Base-by-base conservation (phyloP, 2,113 vertebrate genomes). In the Dicerorhinus sumatrensis region DNA sequence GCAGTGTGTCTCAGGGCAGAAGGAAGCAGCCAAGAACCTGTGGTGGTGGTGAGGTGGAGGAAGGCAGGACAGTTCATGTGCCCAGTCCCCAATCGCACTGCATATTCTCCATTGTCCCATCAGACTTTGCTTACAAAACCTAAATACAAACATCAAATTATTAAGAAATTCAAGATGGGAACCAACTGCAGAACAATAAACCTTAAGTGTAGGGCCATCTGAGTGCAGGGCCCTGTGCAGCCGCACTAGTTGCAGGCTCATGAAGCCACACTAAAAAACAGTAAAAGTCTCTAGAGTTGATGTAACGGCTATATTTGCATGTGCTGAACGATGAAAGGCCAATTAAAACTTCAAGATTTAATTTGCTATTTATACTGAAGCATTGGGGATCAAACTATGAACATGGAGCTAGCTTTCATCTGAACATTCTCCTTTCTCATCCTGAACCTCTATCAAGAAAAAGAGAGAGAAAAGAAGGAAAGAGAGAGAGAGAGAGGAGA, bases 341-440 rank as follows among this genome's bases (percentile, higher is more conserved):
- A 88, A 14, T 42, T 70, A 88, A 80, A 25, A 42, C 9, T 29
- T 94, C 39, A 96, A 94, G 31, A 73, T 60, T 80, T 80, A 80
- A 69, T 72, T 91, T 83, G 21, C 29, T 63, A 1, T 60, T 89
- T 89, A 31, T 81, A 85, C 17, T 42, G 56, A 89, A 89, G 67
- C 29, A 39, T 13, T 88, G 56, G 12, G 21, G 3, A 62, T 73
- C 17, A 75, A 83, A 89, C 11, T 58, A 75, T 48, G 10, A 84
- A 79, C 67, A 63, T 51, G 60, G n/a, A 84, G 0, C 25, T 84
- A 65, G 20, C 62, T 84, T 84, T 42, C 89, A 48, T 42, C 3
- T 76, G 39, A 91, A 51, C 60, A 86, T 73, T 39, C 12, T 67
- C 17, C 16, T 1, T n/a, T 48, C 12, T 67, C 18, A 58, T 65